Evolutionary conservation across 2,113 vertebrate genomes (phyloP).

Genomic region (Cynocephalus volans): DNA sequence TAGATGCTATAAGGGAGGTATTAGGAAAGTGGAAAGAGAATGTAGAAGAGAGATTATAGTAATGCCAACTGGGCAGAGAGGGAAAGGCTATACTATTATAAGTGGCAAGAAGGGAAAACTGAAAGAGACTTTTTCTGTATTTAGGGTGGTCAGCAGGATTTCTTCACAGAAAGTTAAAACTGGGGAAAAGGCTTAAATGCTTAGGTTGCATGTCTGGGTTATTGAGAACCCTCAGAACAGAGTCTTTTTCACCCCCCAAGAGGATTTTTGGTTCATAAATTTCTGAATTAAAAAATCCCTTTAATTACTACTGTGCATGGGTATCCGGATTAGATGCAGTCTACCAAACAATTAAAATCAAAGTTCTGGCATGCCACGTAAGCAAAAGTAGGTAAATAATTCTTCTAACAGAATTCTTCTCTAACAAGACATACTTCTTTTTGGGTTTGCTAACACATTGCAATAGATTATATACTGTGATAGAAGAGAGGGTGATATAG

Average conservation of each 20-base stretch:
- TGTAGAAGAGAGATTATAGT: not conserved
- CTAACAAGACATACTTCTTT: not conserved
- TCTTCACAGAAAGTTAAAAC: not conserved
- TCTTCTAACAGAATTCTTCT: not conserved
- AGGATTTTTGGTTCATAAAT: not conserved
- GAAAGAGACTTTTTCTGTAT: not conserved
- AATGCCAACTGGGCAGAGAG: not conserved
- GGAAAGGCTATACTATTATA: not conserved
- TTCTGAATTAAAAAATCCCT: slow-evolving; percentile 26
- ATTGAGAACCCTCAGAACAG: not conserved
- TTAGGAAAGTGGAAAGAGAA: not conserved
- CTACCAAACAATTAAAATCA: not conserved
- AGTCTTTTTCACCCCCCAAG: not conserved
- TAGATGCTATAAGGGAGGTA: not conserved
- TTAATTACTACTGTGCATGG: not conserved
- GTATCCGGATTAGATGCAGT: not conserved
- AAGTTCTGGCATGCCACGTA: not conserved
- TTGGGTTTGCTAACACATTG: not conserved
- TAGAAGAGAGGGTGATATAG: not conserved
- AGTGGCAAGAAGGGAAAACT: not conserved
- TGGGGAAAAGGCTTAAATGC: not conserved
- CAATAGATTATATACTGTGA: not conserved
- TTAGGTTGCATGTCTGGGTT: not conserved
- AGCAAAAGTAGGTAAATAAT: not conserved
- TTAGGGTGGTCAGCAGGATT: not conserved